These are phyloP conservation scores for Atta colombica DNA, from an alignment of 1,140 invertebrate genomes.

Conservation along the genomic window DNA sequence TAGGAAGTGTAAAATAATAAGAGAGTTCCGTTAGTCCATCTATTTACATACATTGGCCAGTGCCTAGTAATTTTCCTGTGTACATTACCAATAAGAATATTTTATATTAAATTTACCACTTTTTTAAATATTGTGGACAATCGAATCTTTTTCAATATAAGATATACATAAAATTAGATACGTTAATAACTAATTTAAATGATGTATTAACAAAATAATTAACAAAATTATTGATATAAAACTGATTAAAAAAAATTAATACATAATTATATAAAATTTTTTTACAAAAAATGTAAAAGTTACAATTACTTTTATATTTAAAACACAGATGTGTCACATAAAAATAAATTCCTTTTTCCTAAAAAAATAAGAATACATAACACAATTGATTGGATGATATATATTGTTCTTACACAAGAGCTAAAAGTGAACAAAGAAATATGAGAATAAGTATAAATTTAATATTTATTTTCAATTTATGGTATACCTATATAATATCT, in stretches of 20 bases:
- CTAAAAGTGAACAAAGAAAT: not conserved
- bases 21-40: no score
- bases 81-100: no score
- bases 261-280: not conserved
- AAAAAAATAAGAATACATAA: not conserved
- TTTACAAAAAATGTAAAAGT: not conserved
- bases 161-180: not conserved
- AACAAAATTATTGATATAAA: constrained; percentile 11
- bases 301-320: not conserved
- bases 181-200: not conserved
- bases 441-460: constrained; percentile 34
- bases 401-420: not conserved
- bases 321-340: not conserved
- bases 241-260: not conserved
- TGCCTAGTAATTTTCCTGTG: no score
- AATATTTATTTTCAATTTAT: constrained; percentile 40
- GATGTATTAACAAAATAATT: not conserved
- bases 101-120: no score
- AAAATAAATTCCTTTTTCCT: not conserved
- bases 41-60: no score
- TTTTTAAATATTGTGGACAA: no score
- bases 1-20: no score
- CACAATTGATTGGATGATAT: not conserved
- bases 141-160: no score
- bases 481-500: constrained; percentile 8